Evolutionary conservation across 1,140 invertebrate species (phyloP).

Genomic region (Lucilia cuprina): DNA sequence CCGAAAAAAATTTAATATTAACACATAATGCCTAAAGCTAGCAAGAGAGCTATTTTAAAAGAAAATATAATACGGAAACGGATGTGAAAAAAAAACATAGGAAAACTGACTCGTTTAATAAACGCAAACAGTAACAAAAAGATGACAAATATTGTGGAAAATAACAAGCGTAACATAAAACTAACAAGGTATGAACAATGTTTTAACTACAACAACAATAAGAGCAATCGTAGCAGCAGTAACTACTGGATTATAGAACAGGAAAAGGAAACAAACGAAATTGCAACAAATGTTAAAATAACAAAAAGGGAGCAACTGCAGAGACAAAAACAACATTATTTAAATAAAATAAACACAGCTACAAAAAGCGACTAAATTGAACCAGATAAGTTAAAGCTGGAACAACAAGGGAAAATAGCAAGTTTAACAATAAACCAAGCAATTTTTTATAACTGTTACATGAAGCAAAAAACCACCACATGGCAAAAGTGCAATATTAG

Average conservation of each 20-base stretch:
- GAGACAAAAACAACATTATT: background rate
- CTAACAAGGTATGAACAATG: background rate
- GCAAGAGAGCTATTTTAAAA: background rate
- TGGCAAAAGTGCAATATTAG: background rate
- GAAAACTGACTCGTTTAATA: background rate
- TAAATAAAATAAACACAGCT: background rate
- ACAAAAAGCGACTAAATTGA: background rate
- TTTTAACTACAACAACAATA: no score
- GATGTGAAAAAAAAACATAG: background rate
- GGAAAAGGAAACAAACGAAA: background rate
- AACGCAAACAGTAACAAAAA: background rate
- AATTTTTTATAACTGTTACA: background rate
- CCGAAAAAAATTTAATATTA: background rate
- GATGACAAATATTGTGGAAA: slow-evolving; percentile 8
- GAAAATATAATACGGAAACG: background rate
- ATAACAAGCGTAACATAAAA: background rate
- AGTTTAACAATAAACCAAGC: no score
- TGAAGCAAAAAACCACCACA: background rate
- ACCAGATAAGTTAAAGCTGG: background rate
- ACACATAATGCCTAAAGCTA: background rate
- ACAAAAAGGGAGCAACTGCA: background rate
- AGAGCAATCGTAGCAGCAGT: background rate
- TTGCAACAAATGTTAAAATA: background rate
- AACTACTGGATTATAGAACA: background rate
- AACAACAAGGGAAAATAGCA: background rate